A percentile compares a stretch with the other conserved stretches of the same genome.
phyloP scores from a whole-genome alignment of 2,888 invertebrate genomes.

The Tetramorium bicarinatum region DNA sequence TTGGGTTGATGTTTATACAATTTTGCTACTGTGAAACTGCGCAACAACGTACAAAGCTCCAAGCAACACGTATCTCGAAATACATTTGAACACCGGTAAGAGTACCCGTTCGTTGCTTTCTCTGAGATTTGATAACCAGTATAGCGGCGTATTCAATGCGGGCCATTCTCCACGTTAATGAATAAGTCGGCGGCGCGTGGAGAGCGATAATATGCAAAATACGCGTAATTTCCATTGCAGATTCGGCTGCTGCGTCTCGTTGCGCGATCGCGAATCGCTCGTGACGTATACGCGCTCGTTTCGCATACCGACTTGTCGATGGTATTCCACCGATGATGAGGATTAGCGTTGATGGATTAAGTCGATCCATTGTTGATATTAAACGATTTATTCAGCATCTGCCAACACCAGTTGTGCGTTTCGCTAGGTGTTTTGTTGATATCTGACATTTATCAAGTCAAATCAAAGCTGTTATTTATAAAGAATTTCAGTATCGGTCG shows the following conservation, averaged over 20 bases:
- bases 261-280: constrained; percentile 8
- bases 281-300: background rate
- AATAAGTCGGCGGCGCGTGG: constrained; percentile 42
- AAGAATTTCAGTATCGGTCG: background rate
- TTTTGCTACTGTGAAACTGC: background rate
- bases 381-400: background rate
- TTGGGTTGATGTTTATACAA: background rate
- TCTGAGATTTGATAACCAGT: constrained; percentile 52
- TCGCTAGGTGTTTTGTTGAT: background rate
- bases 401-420: background rate
- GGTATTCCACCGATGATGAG: background rate
- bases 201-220: constrained; percentile 55
- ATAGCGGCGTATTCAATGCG: constrained; percentile 34
- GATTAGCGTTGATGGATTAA: background rate
- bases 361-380: background rate
- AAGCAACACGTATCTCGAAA: constrained; percentile 11
- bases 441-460: background rate
- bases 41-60: background rate
- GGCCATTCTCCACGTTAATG: constrained; percentile 47
- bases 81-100: constrained; percentile 16
- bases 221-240: constrained; percentile 40
- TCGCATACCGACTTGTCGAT: background rate
- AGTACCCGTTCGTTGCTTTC: constrained; percentile 45
- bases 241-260: background rate
- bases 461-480: constrained; percentile 13